Evolutionary conservation across 2,888 invertebrate genomes (phyloP).

Genomic region (Agrenia bidenticulata): DNA sequence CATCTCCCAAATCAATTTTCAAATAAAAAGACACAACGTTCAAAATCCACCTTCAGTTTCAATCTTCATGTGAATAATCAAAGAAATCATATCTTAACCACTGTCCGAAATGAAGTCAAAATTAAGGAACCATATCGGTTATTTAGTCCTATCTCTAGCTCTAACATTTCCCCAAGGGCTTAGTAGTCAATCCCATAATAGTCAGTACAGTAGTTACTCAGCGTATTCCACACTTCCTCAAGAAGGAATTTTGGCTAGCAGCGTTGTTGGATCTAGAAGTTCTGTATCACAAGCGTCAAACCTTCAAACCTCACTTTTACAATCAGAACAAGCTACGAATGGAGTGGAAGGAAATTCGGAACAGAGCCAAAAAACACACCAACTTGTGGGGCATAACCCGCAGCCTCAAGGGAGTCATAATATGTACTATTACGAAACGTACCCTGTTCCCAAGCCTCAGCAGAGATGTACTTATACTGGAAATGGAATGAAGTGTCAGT

Average conservation of each 20-base stretch:
- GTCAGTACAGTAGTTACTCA: constrained; percentile 2
- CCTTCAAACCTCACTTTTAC: neutral
- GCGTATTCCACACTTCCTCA: neutral
- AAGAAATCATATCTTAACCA: neutral
- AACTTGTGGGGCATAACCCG: neutral
- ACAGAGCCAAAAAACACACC: neutral
- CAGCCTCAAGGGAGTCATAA: neutral
- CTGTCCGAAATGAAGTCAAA: neutral
- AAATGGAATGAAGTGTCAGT: constrained; percentile 14
- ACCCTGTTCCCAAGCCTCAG: neutral
- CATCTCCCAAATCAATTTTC: neutral
- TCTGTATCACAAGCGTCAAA: neutral
- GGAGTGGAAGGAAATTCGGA: neutral
- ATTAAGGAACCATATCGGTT: neutral
- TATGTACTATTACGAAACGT: constrained; percentile 16
- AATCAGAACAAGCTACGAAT: neutral
- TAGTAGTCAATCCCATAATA: neutral
- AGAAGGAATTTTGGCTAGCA: neutral
- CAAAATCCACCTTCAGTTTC: neutral
- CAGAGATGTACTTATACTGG: constrained; percentile 14
- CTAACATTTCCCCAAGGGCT: neutral
- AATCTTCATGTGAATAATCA: neutral
- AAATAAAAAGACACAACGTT: neutral
- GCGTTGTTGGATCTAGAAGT: neutral
- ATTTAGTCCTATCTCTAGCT: neutral